Percentiles rank a stretch among this genome's conserved stretches.
Conservation (phyloP, 2,888 invertebrate species). For the Stenolophus ochropezus region DNA sequence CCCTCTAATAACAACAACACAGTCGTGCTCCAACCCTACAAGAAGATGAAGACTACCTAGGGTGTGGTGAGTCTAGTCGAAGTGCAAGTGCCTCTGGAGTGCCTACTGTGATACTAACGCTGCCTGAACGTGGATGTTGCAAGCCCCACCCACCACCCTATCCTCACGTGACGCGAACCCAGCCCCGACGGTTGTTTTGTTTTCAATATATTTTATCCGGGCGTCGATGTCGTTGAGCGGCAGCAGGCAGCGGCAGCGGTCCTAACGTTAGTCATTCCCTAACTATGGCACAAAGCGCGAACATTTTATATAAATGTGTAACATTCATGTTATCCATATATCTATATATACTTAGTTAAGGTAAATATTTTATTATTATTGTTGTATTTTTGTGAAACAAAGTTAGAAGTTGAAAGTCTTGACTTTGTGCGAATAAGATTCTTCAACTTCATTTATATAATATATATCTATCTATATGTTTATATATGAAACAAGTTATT, state of each 20-base stretch:
- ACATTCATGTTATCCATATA: constrained; percentile 56
- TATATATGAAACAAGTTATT: constrained; percentile 10
- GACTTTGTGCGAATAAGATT: background rate
- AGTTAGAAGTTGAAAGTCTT: constrained; percentile 39
- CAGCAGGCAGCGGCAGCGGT: constrained; percentile 32
- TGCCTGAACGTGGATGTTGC: constrained; percentile 6
- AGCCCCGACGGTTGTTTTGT: background rate
- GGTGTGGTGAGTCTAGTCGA: constrained; percentile 41
- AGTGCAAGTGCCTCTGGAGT: constrained; percentile 59
- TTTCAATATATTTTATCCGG: constrained; percentile 8
- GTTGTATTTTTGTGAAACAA: constrained; percentile 60
- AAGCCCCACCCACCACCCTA: too few species aligned
- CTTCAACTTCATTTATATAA: constrained; percentile 25
- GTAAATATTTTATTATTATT: constrained; percentile 56
- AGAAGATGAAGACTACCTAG: constrained; percentile 92
- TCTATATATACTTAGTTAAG: constrained; percentile 58
- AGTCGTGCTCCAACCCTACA: constrained; percentile 87
- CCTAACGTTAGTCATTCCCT: constrained; percentile 55
- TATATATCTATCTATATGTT: constrained; percentile 32
- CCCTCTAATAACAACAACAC: constrained; percentile 74
- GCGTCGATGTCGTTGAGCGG: background rate
- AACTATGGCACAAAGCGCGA: constrained; percentile 57
- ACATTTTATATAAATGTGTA: constrained; percentile 60
- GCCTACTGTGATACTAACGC: constrained; percentile 55
- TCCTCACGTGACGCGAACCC: too few species aligned